Evolutionary conservation across 2,113 vertebrate species (phyloP).

Genomic region (Danionella cerebrum): DNA sequence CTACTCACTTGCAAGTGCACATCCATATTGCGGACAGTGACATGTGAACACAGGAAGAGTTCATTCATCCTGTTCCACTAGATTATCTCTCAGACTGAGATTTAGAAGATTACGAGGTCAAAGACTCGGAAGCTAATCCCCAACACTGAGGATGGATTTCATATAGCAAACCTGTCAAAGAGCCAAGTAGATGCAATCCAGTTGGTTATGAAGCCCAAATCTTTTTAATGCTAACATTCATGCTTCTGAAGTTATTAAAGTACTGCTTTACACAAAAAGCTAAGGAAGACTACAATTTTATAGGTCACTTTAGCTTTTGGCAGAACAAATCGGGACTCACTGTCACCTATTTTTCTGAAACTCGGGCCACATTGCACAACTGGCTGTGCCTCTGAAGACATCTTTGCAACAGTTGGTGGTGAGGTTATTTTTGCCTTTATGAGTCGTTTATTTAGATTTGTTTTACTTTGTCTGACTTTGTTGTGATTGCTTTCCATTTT

Average conservation of each 20-base stretch:
- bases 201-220: not conserved
- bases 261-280: constrained; percentile 66
- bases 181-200: not conserved
- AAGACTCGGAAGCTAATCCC: not conserved
- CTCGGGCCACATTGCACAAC: constrained; percentile 55
- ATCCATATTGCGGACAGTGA: too few relatives aligned
- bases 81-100: not conserved
- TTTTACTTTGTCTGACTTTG: not conserved
- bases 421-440: constrained; percentile 14
- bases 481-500: too few relatives aligned
- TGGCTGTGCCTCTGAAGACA: constrained; percentile 57
- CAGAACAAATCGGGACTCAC: constrained; percentile 61
- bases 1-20: not conserved
- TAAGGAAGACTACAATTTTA: constrained; percentile 64
- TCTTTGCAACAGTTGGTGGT: constrained; percentile 66
- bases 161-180: not conserved
- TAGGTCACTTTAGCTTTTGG: constrained; percentile 63
- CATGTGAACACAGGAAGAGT: not conserved
- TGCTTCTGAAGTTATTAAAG: not conserved
- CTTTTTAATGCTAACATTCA: not conserved
- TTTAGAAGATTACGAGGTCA: not conserved
- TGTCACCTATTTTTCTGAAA: constrained; percentile 56
- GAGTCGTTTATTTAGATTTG: not conserved
- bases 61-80: not conserved
- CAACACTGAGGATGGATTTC: not conserved